A percentile compares a stretch with the other conserved stretches of the same genome.
These are phyloP conservation scores for Paramisgurnus dabryanus DNA, from an alignment of 2,113 vertebrate species.

Conservation along the genomic window DNA sequence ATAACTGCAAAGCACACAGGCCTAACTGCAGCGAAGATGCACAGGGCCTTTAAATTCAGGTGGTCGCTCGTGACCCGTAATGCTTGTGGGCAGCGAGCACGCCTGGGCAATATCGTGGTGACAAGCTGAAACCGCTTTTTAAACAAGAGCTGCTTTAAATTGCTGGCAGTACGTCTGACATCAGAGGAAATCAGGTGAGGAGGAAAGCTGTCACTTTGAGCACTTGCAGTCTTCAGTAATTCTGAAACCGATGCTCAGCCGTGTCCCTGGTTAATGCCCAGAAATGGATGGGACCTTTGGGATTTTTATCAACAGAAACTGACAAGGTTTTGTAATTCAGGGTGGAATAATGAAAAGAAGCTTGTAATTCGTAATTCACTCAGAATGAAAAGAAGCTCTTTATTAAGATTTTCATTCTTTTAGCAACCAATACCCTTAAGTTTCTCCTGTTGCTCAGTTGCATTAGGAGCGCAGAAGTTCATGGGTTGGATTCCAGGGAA, in stretches of 20 bases:
- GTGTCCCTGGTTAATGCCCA: neutral
- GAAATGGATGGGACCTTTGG: neutral
- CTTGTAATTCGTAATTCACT: too few relatives aligned
- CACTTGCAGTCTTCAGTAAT: slow-evolving; percentile 54
- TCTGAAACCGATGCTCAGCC: neutral
- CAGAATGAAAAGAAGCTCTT: too few relatives aligned
- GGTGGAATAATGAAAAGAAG: too few relatives aligned
- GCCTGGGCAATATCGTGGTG: slow-evolving; percentile 65
- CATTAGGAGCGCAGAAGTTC: too few relatives aligned
- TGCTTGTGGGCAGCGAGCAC: slow-evolving; percentile 39
- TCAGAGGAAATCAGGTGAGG: neutral
- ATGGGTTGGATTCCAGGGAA: too few relatives aligned
- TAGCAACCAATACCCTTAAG: too few relatives aligned
- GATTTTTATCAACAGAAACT: neutral
- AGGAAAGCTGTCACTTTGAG: slow-evolving; percentile 56
- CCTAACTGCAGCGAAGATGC: slow-evolving; percentile 31
- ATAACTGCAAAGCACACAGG: neutral
- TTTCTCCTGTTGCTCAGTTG: too few relatives aligned
- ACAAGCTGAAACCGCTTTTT: slow-evolving; percentile 60
- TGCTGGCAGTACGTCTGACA: slow-evolving; percentile 41
- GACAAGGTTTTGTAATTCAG: too few relatives aligned
- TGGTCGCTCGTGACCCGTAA: slow-evolving; percentile 49
- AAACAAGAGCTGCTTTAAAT: slow-evolving; percentile 59
- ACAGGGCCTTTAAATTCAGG: slow-evolving; percentile 4
- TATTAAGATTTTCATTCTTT: too few relatives aligned